phyloP scores from a whole-genome alignment of 1,140 invertebrate genomes.

The Aphaenogaster rudis region DNA sequence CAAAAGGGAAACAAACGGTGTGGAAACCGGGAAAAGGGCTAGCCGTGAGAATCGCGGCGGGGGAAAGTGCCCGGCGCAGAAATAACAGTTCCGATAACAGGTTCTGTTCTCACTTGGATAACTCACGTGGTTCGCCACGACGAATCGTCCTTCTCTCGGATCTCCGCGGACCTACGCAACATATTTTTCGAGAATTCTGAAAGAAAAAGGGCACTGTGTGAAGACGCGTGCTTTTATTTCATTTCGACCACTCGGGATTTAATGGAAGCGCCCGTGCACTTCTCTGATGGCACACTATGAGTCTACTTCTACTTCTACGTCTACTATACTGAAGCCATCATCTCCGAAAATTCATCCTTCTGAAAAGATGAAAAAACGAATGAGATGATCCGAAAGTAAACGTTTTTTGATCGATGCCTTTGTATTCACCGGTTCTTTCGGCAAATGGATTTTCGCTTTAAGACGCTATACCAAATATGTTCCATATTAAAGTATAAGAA shows the following conservation, averaged over 20 bases:
- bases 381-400: not conserved
- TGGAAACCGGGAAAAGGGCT: not conserved
- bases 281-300: conserved; percentile 13
- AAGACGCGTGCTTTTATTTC: conserved; percentile 37
- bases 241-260: conserved; percentile 16
- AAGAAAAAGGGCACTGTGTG: not conserved
- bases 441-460: not conserved
- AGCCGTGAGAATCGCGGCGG: not conserved
- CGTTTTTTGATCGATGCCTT: not conserved
- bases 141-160: not conserved
- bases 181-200: not conserved
- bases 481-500: conserved; percentile 3
- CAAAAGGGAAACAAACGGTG: conserved; percentile 22
- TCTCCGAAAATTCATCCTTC: not conserved
- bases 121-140: conserved; percentile 10
- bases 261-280: conserved; percentile 17
- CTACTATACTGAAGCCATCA: not conserved
- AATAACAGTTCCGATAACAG: conserved; percentile 34
- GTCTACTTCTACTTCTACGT: not conserved
- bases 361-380: not conserved
- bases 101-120: conserved; percentile 30
- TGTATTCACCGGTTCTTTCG: not conserved
- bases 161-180: not conserved
- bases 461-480: not conserved
- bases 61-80: conserved; percentile 1